phyloP scores from a whole-genome alignment of 2,888 invertebrate species.

The Acleris sparsana region DNA sequence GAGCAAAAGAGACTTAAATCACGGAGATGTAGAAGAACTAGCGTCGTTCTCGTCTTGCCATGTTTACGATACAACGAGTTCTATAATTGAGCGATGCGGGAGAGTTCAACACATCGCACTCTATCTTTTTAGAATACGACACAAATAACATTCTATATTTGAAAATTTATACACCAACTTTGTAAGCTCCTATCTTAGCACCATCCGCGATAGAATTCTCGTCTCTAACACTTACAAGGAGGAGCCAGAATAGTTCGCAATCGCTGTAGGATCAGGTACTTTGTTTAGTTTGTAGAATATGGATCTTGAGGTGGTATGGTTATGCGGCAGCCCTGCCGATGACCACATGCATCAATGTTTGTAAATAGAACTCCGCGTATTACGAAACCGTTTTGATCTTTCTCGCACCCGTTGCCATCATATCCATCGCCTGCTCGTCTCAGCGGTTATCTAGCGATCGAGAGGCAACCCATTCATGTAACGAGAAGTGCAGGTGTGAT shows the following conservation, averaged over 20 bases:
- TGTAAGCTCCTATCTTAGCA: conserved; percentile 63
- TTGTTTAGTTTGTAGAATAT: conserved; percentile 68
- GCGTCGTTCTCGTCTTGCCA: conserved; percentile 61
- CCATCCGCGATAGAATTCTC: conserved; percentile 49
- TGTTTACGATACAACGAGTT: conserved; percentile 73
- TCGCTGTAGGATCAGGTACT: conserved; percentile 49
- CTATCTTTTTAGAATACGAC: conserved; percentile 84
- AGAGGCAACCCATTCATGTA: conserved; percentile 48
- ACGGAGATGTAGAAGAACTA: conserved; percentile 50
- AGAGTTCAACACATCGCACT: conserved; percentile 82
- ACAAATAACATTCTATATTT: conserved; percentile 84
- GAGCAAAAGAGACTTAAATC: conserved; percentile 58
- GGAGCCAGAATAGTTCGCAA: conserved; percentile 49
- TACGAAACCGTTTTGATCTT: conserved; percentile 61
- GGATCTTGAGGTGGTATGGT: conserved; percentile 75
- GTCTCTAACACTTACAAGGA: conserved; percentile 51
- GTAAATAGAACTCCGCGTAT: conserved; percentile 78
- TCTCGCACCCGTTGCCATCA: conserved; percentile 51
- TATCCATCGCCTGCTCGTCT: conserved; percentile 56
- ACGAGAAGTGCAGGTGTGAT: conserved; percentile 42
- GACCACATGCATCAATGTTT: conserved; percentile 84
- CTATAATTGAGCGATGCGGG: conserved; percentile 83
- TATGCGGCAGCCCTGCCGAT: conserved; percentile 80
- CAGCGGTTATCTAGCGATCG: conserved; percentile 42
- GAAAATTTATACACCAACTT: conserved; percentile 78